Base-by-base conservation (phyloP, 1,140 invertebrate genomes). In the Babylonia areolata region DNA sequence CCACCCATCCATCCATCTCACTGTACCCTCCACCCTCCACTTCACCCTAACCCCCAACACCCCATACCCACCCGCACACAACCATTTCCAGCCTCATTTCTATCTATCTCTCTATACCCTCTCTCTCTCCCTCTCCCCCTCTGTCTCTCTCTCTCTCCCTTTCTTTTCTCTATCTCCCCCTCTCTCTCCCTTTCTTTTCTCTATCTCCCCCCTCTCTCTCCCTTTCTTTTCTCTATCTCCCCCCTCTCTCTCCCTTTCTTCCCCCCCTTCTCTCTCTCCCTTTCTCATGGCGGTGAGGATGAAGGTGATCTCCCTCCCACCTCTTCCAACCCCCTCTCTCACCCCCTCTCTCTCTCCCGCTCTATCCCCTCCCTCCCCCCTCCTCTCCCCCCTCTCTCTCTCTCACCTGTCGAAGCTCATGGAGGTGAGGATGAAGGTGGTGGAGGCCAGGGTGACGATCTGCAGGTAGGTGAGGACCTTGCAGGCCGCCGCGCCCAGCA, bases 391-490 rank as follows among this genome's bases (percentile, higher is more conserved):
- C 28, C 58, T 64, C 58, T 12, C 12, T 64, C 58, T 23, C 23
- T 23, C 58, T 75, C 28, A 84, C 83, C 84, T 90, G 85, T 95
- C 94, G 81, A 93, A 94, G 35, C 93, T 94, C 94, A 95, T 95
- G 1, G 93, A 94, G 28, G 94, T 92, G 5, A 95, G 86, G 31
- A 95, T 94, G 89, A 95, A 95, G 0, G 94, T 94, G 0, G 94
- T 95, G 69, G 93, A 94, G 15, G 94, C 93, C 23, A 95, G 88
- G 0, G 94, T 94, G 11, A 95, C 93, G 12, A 93, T 93, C 89
- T 95, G 94, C 33, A 93, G 90, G 86, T 95, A 95, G 3, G 93
- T 92, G 15, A 95, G 89, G 5, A 95, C 85, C 88, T 95, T 95
- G 89, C 95, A 95, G 0, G 88, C 89, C 12, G 91, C 90, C 9